Percentiles rank a stretch among this genome's conserved stretches.
Conservation (phyloP, 2,113 vertebrate genomes). For the Rhineura floridana region DNA sequence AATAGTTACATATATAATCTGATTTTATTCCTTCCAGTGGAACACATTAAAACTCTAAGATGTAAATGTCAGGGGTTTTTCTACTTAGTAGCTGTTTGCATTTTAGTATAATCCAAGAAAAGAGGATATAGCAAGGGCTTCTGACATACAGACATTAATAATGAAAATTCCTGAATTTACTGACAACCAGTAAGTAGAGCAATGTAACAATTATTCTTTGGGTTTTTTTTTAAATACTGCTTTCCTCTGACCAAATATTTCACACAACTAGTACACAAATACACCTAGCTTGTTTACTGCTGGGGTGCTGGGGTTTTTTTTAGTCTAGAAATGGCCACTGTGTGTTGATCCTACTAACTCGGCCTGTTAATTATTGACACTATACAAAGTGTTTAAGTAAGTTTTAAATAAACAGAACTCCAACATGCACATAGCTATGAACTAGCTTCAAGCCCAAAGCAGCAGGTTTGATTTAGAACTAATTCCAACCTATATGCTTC, state of each 20-base stretch:
- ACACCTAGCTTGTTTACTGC: fast-evolving
- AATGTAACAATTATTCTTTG: background rate
- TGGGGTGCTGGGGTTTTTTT: background rate
- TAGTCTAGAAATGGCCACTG: background rate
- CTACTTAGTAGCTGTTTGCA: background rate
- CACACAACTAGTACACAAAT: background rate
- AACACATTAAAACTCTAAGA: background rate
- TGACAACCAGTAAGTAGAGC: background rate
- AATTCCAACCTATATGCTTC: background rate
- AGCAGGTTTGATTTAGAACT: background rate
- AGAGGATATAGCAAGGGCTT: background rate
- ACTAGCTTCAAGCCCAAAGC: background rate
- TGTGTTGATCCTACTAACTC: background rate
- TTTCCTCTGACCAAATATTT: background rate
- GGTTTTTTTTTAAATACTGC: background rate
- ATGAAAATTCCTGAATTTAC: background rate
- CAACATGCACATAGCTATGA: background rate
- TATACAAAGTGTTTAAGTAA: background rate
- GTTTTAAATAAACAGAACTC: slow-evolving; percentile 13
- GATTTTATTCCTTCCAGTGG: background rate
- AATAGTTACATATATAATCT: background rate
- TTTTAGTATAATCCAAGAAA: background rate
- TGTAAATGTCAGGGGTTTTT: background rate
- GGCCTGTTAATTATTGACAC: slow-evolving; percentile 16
- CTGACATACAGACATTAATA: background rate